Percentiles rank a stretch among this genome's conserved stretches.
Evolutionary conservation across 2,888 invertebrate species (phyloP).

Genomic region (Drosophila kambysellisi): DNA sequence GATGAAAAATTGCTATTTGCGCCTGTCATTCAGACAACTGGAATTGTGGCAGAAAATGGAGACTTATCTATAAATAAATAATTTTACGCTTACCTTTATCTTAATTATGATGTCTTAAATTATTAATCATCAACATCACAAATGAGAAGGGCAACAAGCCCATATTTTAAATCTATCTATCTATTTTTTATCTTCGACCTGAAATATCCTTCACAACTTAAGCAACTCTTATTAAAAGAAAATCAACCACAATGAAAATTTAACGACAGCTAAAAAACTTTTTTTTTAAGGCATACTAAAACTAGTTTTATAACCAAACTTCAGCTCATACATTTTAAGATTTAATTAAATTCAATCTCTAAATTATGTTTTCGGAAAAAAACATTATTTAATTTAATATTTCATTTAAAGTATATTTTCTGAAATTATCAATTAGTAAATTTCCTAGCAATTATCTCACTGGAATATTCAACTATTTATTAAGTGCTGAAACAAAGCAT

Average conservation of each 20-base stretch:
- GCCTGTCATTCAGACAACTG: background rate
- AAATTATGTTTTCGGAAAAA: background rate
- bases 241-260: background rate
- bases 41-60: background rate
- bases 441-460: background rate
- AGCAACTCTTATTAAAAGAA: background rate
- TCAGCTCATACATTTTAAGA: background rate
- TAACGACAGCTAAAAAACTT: background rate
- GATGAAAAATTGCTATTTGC: slow-evolving; percentile 20
- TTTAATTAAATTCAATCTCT: background rate
- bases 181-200: background rate
- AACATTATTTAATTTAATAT: too few relatives aligned
- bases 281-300: background rate
- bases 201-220: accelerated
- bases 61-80: background rate
- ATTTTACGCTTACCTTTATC: background rate
- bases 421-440: background rate
- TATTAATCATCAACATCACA: background rate
- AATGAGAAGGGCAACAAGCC: background rate
- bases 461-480: background rate
- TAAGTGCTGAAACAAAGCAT: background rate
- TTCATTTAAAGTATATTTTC: background rate
- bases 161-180: too few relatives aligned
- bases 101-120: background rate
- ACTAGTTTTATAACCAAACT: background rate